phyloP scores from a whole-genome alignment of 92 coral and sea anemone species.

The Epizoanthus stellaris region DNA sequence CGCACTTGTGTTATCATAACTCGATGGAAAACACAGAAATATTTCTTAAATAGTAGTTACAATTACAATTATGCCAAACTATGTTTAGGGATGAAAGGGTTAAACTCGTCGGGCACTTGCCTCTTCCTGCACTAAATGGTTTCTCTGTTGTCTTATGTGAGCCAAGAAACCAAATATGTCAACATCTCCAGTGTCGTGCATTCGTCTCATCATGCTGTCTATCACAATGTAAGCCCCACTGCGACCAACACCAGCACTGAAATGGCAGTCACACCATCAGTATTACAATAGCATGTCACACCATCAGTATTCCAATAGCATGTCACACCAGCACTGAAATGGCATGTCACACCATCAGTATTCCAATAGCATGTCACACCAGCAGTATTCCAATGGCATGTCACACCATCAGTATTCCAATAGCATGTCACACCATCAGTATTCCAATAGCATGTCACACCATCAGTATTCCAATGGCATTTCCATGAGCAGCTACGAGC shows the following conservation, averaged over 20 bases:
- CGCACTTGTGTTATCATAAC: too few species aligned
- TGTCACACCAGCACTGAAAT: not conserved
- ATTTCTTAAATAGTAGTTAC: too few species aligned
- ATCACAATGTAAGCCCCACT: slow-evolving; percentile 94
- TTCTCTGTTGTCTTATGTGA: slow-evolving; percentile 94
- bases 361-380: not conserved
- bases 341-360: not conserved
- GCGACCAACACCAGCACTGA: slow-evolving; percentile 99
- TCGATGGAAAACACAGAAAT: too few species aligned
- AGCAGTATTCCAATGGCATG: not conserved
- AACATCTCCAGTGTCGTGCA: slow-evolving; percentile 73
- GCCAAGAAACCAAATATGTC: slow-evolving; percentile 85
- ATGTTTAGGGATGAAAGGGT: too few species aligned
- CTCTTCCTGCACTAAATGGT: slow-evolving; percentile 92
- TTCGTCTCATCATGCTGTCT: slow-evolving; percentile 93
- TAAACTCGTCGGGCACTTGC: slow-evolving; percentile 30
- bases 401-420: not conserved
- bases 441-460: not conserved
- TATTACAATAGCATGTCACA: not conserved
- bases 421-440: not conserved
- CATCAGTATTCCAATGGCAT: not conserved
- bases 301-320: not conserved
- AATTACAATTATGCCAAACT: too few species aligned
- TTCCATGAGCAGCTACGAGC: not conserved
- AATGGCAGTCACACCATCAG: not conserved